These are phyloP conservation scores for Brachirus orientalis DNA, from an alignment of 2,113 vertebrate genomes.

Conservation along the genomic window DNA sequence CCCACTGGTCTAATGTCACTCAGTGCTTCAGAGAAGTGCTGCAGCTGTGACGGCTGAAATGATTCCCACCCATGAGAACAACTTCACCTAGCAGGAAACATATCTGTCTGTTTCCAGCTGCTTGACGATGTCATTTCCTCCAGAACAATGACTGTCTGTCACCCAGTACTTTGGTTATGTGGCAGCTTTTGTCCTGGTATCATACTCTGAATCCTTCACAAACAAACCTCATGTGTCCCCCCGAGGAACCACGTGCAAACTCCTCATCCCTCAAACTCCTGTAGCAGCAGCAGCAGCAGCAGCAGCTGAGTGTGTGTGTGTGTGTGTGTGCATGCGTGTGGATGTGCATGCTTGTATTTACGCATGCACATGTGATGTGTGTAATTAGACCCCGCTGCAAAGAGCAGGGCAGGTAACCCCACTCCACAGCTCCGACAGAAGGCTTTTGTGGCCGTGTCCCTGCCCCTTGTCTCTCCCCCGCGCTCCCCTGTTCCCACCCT, in stretches of 20 bases:
- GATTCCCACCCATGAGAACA: slow-evolving; percentile 18
- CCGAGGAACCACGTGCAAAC: slow-evolving; percentile 28
- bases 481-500: slow-evolving; percentile 1
- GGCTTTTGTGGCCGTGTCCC: slow-evolving; percentile 73
- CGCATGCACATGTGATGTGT: slow-evolving; percentile 58
- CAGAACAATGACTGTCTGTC: slow-evolving; percentile 63
- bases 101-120: slow-evolving; percentile 34
- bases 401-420: slow-evolving; percentile 74
- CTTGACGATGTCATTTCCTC: slow-evolving; percentile 57
- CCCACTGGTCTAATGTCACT: background rate
- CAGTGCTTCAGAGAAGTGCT: background rate
- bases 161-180: slow-evolving; percentile 49
- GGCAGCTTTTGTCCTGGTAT: slow-evolving; percentile 61
- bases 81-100: slow-evolving; percentile 52
- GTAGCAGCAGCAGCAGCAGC: slow-evolving; percentile 13
- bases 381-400: slow-evolving; percentile 70
- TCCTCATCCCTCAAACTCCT: slow-evolving; percentile 11
- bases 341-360: slow-evolving; percentile 40
- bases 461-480: slow-evolving; percentile 38
- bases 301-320: slow-evolving; percentile 5
- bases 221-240: slow-evolving; percentile 62
- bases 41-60: slow-evolving; percentile 27
- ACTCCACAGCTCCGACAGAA: slow-evolving; percentile 73
- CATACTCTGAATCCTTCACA: slow-evolving; percentile 56
- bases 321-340: slow-evolving; percentile 25